Conservation (phyloP, 2,888 invertebrate species). For the Eupsilia transversa region DNA sequence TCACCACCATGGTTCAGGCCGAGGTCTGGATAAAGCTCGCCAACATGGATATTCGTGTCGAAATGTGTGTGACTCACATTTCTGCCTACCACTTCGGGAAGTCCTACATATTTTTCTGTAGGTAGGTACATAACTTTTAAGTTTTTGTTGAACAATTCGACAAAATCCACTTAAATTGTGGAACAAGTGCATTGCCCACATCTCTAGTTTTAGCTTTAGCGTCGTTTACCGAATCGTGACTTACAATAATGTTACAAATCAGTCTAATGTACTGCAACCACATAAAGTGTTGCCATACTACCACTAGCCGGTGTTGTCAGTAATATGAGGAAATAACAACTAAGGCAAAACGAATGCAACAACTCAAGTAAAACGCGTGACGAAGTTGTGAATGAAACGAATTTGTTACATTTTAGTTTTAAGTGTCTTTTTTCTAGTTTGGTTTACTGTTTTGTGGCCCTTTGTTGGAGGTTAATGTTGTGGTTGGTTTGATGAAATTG, state of each 20-base stretch:
- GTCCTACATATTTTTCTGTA: too few relatives aligned
- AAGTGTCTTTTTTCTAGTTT: conserved; percentile 15
- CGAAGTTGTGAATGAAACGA: conserved; percentile 32
- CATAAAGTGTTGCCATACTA: conserved; percentile 16
- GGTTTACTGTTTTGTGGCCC: conserved; percentile 19
- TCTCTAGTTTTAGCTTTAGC: conserved; percentile 9
- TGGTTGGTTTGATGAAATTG: conserved; percentile 1
- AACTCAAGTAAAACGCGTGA: conserved; percentile 28
- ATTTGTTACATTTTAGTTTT: conserved; percentile 33
- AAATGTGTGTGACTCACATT: too few relatives aligned
- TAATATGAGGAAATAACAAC: conserved; percentile 17
- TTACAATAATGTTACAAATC: conserved; percentile 25
- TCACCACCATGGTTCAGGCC: too few relatives aligned
- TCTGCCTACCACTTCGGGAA: too few relatives aligned
- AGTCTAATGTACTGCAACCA: conserved; percentile 45
- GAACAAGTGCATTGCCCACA: conserved; percentile 1
- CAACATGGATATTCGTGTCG: too few relatives aligned
- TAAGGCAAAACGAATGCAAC: conserved; percentile 35
- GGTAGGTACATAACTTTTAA: too few relatives aligned
- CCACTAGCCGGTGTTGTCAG: conserved; percentile 8
- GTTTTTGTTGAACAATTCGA: too few relatives aligned
- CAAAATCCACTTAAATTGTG: too few relatives aligned
- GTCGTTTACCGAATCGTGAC: conserved; percentile 38
- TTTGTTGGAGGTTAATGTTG: conserved; percentile 20
- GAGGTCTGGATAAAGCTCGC: too few relatives aligned